Evolutionary conservation across 2,113 vertebrate species (phyloP).

Genomic region (Pantherophis guttatus): DNA sequence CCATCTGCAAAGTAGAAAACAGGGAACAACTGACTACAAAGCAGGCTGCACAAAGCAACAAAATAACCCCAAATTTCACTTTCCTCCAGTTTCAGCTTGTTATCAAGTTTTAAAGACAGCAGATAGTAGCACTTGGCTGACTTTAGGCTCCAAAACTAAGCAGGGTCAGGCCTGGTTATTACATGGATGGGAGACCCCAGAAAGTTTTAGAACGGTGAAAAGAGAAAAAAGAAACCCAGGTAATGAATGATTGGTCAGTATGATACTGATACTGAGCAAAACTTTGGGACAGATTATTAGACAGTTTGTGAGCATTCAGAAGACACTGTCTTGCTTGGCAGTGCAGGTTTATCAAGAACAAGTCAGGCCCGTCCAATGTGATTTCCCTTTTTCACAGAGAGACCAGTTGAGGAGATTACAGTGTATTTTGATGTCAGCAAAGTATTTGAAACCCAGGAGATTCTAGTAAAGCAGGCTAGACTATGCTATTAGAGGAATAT

Average conservation of each 20-base stretch:
- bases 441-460: background rate
- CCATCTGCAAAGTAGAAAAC: constrained; percentile 69
- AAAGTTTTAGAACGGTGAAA: background rate
- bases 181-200: background rate
- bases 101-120: background rate
- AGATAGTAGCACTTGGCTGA: background rate
- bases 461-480: background rate
- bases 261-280: background rate
- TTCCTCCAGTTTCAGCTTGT: background rate
- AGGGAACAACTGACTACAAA: background rate
- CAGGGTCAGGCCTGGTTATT: background rate
- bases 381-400: background rate
- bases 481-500: background rate
- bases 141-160: background rate
- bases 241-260: background rate
- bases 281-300: background rate
- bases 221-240: background rate
- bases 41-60: background rate
- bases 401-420: background rate
- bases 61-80: background rate
- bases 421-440: background rate
- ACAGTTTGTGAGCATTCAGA: background rate
- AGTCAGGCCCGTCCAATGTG: background rate
- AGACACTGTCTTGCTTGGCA: background rate
- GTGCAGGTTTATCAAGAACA: background rate